Conservation (phyloP, 2,113 vertebrate genomes). For the Penelope pileata region DNA sequence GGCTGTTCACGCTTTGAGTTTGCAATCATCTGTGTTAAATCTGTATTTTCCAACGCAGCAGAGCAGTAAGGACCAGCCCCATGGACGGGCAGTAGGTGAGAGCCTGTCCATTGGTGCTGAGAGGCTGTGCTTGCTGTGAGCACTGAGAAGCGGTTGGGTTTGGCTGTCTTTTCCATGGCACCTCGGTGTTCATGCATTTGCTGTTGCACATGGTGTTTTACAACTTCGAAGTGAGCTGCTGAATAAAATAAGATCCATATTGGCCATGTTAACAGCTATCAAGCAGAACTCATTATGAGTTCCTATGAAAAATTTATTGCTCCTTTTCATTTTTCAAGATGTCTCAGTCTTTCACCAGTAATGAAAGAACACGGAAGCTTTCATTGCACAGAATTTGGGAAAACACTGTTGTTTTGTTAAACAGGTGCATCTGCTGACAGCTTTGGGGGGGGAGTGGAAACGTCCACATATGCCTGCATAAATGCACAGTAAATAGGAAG, state of each 20-base stretch:
- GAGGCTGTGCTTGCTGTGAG: neutral
- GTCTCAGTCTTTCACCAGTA: neutral
- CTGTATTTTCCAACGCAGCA: accelerated
- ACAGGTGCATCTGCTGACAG: neutral
- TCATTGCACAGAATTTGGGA: neutral
- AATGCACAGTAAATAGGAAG: neutral
- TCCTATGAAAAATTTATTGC: neutral
- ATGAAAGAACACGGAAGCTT: neutral
- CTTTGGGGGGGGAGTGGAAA: neutral
- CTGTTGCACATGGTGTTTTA: neutral
- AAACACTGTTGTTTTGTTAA: neutral
- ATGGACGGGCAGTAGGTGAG: too few species aligned
- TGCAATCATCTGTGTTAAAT: accelerated
- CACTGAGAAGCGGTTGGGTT: neutral
- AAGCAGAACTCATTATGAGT: neutral
- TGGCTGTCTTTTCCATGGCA: neutral
- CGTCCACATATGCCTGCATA: neutral
- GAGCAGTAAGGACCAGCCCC: accelerated
- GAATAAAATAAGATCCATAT: neutral
- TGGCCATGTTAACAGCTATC: neutral
- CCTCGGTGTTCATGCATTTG: neutral
- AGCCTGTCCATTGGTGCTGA: neutral
- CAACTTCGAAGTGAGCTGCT: neutral
- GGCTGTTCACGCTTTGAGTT: accelerated
- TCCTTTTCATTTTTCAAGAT: neutral